Percentiles rank a stretch among this genome's conserved stretches.
phyloP scores from a whole-genome alignment of 2,797 vertebrate species.

The Amphiprion clarkii region DNA sequence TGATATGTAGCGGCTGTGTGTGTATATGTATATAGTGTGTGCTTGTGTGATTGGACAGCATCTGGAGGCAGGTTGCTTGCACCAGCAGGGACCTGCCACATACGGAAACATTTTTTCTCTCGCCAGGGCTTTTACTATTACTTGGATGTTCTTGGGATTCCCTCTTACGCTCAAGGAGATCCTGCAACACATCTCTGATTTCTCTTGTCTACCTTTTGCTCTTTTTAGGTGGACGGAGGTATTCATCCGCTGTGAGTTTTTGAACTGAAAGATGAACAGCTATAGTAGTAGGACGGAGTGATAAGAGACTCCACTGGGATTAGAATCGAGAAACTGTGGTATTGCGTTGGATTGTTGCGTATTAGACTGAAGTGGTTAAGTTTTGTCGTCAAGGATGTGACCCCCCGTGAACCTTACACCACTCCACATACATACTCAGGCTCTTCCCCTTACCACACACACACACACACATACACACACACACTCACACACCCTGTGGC shows the following conservation, averaged over 20 bases:
- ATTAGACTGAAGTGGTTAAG: conserved; percentile 64
- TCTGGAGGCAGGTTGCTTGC: conserved; percentile 71
- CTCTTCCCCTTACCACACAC: not conserved
- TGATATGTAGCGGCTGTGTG: conserved; percentile 55
- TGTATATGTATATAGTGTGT: conserved; percentile 51
- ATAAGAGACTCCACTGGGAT: conserved; percentile 42
- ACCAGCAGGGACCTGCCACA: conserved; percentile 59
- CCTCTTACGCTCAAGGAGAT: conserved; percentile 50
- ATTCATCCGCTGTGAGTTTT: conserved; percentile 37
- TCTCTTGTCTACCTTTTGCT: conserved; percentile 7
- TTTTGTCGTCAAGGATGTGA: conserved; percentile 55
- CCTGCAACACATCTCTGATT: conserved; percentile 17
- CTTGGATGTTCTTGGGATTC: conserved; percentile 64
- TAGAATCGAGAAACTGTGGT: conserved; percentile 29
- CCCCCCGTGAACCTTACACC: conserved; percentile 18
- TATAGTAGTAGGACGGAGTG: conserved; percentile 32
- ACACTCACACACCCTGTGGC: conserved; percentile 40
- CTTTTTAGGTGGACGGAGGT: conserved; percentile 29
- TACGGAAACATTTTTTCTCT: conserved; percentile 57
- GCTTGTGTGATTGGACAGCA: conserved; percentile 64
- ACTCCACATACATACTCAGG: conserved; percentile 4
- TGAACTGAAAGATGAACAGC: conserved; percentile 11
- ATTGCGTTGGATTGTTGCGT: conserved; percentile 45
- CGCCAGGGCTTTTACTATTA: conserved; percentile 51
- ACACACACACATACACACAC: not conserved